Percentiles rank a stretch among this genome's conserved stretches.
These are phyloP conservation scores for Arrhopalites spinosus DNA, from an alignment of 2,888 invertebrate species.

Conservation along the genomic window DNA sequence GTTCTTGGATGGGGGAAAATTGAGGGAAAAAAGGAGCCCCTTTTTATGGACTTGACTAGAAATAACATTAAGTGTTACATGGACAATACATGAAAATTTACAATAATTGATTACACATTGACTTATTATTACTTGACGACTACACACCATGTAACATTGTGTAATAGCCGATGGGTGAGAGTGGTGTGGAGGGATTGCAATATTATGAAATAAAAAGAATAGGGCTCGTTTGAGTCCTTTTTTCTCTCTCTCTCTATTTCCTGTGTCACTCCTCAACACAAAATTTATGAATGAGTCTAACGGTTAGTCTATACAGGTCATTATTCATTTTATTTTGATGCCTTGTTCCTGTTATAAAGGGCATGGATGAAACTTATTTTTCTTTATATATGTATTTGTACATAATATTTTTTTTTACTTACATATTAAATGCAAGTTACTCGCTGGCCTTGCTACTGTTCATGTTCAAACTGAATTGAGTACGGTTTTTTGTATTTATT, in stretches of 20 bases:
- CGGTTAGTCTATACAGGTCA: slow-evolving; percentile 37
- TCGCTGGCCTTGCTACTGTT: neutral
- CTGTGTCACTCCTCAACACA: slow-evolving; percentile 42
- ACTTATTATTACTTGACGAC: neutral
- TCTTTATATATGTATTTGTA: too few species aligned
- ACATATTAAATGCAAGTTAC: neutral
- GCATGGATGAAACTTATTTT: neutral
- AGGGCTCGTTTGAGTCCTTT: slow-evolving; percentile 39
- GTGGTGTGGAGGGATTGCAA: slow-evolving; percentile 17
- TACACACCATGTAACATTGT: neutral
- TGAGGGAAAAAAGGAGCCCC: too few species aligned
- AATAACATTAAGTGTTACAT: too few species aligned
- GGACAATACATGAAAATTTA: neutral
- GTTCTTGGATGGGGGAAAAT: too few species aligned
- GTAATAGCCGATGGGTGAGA: neutral
- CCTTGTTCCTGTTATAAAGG: slow-evolving; percentile 35
- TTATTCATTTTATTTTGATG: slow-evolving; percentile 46
- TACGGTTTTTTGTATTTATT: neutral
- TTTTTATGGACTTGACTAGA: too few species aligned
- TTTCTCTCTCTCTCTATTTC: slow-evolving; percentile 46
- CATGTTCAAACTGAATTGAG: neutral
- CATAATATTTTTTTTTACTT: slow-evolving; percentile 1
- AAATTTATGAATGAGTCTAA: slow-evolving; percentile 45
- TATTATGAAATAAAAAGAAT: slow-evolving; percentile 21
- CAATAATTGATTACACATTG: slow-evolving; percentile 10